Base-by-base conservation (phyloP, 2,797 vertebrate species). In the Channallabes apus region DNA sequence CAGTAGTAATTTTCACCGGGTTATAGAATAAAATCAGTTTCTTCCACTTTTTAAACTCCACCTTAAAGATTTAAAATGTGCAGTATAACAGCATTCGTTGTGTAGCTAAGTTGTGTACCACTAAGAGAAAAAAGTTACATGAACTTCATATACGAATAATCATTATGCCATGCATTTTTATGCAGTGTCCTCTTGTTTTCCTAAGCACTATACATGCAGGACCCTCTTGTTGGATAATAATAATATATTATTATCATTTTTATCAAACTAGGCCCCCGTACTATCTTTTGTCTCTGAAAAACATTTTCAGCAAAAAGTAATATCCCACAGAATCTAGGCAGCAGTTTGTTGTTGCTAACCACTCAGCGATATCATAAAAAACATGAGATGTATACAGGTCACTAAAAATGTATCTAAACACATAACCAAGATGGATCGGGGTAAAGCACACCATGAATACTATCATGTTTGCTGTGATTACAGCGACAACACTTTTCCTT, bases 391-490 rank as follows among this genome's bases (percentile, higher is more conserved):
- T 71, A 22, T 79, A 85, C 24, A 62, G 59, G 12, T 65, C 0
- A 0, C 0, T 0, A 3, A 76, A 0, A 61, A 59, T 68, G 84
- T 41, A 88, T 80, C 86, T 90, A 20, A 93, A 20, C 14, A 94
- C 3, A 81, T 93, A 87, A 51, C 17, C 83, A 64, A 94, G 3
- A 9, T 96, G 94, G 35, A 96, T 67, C 0, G 96, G 96, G 9
- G 95, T 93, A 88, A 94, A 97, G 86, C 96, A 97, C 84, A 95
- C 24, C 3, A 96, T 68, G n/a, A 97, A 97, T 29, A 96, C 92
- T 0, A 90, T 73, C 90, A 96, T 90, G 88, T 96, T 97, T 2
- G 94, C 91, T n/a, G 86, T 91, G 64, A 96, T 91, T 6, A 95
- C 90, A 6, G 89, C 87, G 22, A 93, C 83, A 0, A 80, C 88